Evolutionary conservation across 2,113 vertebrate species (phyloP).

Genomic region (Vulpes lagopus): DNA sequence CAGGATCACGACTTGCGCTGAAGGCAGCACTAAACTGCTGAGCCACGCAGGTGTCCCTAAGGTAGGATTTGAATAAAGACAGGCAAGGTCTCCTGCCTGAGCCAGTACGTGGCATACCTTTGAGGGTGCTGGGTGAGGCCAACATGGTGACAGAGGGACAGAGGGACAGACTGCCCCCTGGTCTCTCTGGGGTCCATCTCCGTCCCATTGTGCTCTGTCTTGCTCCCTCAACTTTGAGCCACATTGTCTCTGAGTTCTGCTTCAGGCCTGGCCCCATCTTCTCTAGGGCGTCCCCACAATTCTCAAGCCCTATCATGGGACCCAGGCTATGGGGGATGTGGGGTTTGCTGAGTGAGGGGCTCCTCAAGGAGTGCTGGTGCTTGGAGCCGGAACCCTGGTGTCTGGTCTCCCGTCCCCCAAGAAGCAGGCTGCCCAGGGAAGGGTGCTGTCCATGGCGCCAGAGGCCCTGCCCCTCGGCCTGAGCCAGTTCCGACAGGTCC

Average conservation of each 20-base stretch:
- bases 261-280: background rate
- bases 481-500: background rate
- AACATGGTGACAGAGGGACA: background rate
- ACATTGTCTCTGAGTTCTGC: background rate
- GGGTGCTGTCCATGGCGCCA: background rate
- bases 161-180: background rate
- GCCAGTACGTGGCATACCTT: accelerated
- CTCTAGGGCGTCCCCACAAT: background rate
- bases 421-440: background rate
- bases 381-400: background rate
- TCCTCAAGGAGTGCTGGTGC: too few relatives aligned
- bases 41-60: too few relatives aligned
- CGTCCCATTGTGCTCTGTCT: background rate
- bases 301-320: background rate
- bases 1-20: too few relatives aligned
- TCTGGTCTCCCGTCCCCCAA: background rate
- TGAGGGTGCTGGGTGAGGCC: background rate
- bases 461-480: background rate
- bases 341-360: too few relatives aligned
- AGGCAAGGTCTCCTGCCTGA: background rate
- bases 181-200: background rate
- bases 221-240: background rate
- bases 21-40: too few relatives aligned
- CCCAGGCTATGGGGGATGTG: background rate
- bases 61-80: background rate